phyloP scores from a whole-genome alignment of 2,797 vertebrate genomes.

The Meriones psammophilus region DNA sequence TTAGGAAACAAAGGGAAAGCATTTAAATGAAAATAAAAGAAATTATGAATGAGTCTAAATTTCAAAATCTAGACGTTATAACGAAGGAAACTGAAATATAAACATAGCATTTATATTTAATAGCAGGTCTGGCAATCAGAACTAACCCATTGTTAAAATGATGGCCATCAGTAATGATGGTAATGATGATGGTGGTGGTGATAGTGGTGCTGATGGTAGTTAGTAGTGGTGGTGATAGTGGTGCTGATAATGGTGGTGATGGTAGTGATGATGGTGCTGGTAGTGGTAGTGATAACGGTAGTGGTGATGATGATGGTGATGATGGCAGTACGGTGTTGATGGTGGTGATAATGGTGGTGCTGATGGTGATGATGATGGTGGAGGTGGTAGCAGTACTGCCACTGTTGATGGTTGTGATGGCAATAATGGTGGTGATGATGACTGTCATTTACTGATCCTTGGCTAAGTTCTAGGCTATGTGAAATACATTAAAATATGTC shows the following conservation, averaged over 20 bases:
- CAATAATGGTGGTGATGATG: not conserved
- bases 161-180: too few relatives aligned
- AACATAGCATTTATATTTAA: not conserved
- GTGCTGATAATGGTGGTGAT: too few relatives aligned
- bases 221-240: not conserved
- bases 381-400: not conserved
- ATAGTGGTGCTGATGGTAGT: not conserved
- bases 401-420: too few relatives aligned
- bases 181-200: not conserved
- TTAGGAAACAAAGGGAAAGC: conserved; percentile 13
- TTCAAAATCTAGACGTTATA: not conserved
- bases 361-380: not conserved
- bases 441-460: not conserved
- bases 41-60: not conserved
- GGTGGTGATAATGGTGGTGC: not conserved
- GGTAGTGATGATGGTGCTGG: too few relatives aligned
- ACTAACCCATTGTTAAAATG: not conserved
- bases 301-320: not conserved
- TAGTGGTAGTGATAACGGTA: too few relatives aligned
- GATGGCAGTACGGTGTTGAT: not conserved
- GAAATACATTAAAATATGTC: not conserved
- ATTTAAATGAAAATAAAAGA: not conserved
- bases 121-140: not conserved
- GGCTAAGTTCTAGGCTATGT: not conserved
- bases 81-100: not conserved